These are phyloP conservation scores for Invenusta paracnida DNA, from an alignment of 2,888 invertebrate species.

Conservation along the genomic window DNA sequence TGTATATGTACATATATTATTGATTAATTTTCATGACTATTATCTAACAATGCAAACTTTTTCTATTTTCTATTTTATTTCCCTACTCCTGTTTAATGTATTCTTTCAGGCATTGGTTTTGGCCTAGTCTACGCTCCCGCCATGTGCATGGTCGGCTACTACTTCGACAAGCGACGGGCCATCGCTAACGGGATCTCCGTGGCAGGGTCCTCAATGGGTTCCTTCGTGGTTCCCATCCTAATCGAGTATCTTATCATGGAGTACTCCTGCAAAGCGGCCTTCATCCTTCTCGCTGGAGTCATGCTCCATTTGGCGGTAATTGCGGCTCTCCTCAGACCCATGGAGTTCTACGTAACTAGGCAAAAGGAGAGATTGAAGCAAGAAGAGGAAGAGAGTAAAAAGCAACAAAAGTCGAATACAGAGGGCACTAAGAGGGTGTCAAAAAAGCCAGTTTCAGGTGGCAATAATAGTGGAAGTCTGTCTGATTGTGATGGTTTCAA, in stretches of 20 bases:
- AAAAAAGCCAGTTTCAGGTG: background rate
- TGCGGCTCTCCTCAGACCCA: background rate
- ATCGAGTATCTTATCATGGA: background rate
- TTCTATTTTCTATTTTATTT: no score
- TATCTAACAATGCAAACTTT: no score
- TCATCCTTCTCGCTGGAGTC: background rate
- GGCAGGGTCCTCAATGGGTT: background rate
- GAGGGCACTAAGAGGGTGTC: background rate
- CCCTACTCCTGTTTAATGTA: no score
- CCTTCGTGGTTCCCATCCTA: background rate
- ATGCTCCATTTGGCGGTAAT: background rate
- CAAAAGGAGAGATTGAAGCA: background rate
- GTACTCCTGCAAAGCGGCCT: background rate
- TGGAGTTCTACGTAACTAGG: background rate
- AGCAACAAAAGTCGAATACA: background rate
- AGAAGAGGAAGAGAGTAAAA: background rate
- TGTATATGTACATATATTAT: no score
- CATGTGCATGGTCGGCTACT: background rate
- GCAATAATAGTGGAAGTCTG: no score
- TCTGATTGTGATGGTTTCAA: no score
- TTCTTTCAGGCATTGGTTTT: background rate
- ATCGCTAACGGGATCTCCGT: background rate
- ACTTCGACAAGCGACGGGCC: background rate
- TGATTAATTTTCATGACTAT: no score
- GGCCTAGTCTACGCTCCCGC: background rate